These are phyloP conservation scores for Wasmannia auropunctata DNA, from an alignment of 1,140 invertebrate genomes.

Conservation along the genomic window DNA sequence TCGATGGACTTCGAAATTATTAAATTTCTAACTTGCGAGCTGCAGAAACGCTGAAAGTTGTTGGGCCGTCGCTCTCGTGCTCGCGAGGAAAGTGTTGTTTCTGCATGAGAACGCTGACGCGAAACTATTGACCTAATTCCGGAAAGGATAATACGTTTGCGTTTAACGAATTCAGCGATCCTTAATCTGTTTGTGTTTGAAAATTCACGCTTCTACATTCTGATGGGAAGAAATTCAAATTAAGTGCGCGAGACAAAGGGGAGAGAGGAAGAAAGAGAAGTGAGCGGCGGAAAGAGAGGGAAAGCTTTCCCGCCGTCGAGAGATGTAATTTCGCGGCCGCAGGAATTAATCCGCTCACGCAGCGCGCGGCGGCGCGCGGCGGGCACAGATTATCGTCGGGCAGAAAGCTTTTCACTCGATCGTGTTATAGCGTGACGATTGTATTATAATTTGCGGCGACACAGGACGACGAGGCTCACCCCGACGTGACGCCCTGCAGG, in stretches of 20 bases:
- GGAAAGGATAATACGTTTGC: not conserved
- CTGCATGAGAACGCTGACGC: not conserved
- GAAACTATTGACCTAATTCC: constrained; percentile 24
- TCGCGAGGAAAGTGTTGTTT: not conserved
- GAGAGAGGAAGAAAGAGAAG: too few relatives aligned
- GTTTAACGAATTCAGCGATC: not conserved
- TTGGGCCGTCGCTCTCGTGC: not conserved
- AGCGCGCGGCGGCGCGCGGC: too few relatives aligned
- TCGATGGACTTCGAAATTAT: not conserved
- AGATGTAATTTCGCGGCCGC: constrained; percentile 16
- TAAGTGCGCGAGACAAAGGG: not conserved
- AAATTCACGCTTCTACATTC: not conserved
- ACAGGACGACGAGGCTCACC: not conserved
- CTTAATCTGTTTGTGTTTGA: not conserved
- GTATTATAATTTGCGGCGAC: constrained; percentile 46
- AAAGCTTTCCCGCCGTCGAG: not conserved
- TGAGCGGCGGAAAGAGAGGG: too few relatives aligned
- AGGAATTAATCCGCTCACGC: constrained; percentile 30
- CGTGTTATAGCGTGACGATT: constrained; percentile 52
- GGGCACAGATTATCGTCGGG: not conserved
- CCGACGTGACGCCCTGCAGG: constrained; percentile 16
- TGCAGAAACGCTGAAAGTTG: not conserved
- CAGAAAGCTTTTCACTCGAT: constrained; percentile 46
- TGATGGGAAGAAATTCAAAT: constrained; percentile 3
- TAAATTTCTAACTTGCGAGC: not conserved